A percentile compares a stretch with the other conserved stretches of the same genome.
These are phyloP conservation scores for Brachionichthys hirsutus DNA, from an alignment of 2,113 vertebrate species.

Conservation along the genomic window DNA sequence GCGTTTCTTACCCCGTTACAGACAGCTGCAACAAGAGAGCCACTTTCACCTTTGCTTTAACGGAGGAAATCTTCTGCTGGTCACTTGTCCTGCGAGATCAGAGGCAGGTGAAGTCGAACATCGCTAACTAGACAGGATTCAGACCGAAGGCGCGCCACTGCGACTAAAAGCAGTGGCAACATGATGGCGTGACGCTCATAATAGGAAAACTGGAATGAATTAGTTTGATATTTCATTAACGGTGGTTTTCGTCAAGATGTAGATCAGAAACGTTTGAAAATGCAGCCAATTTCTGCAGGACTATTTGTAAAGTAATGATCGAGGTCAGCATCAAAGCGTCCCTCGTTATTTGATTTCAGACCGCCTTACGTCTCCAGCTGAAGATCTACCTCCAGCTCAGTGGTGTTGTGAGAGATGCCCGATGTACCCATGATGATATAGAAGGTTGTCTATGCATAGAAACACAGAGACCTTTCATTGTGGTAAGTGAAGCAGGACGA, in stretches of 20 bases:
- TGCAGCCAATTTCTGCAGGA: too few relatives aligned
- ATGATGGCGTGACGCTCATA: too few relatives aligned
- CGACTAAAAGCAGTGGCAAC: too few relatives aligned
- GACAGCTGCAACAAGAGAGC: constrained; percentile 87
- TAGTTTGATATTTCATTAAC: too few relatives aligned
- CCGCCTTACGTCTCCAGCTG: constrained; percentile 84
- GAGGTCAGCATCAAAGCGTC: background rate
- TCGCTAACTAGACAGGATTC: too few relatives aligned
- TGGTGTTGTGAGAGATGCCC: constrained; percentile 83
- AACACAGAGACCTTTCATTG: constrained; percentile 3
- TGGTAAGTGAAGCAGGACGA: background rate
- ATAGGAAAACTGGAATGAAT: too few relatives aligned
- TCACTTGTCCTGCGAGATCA: constrained; percentile 85
- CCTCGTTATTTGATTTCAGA: background rate
- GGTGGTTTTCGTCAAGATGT: too few relatives aligned
- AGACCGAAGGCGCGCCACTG: too few relatives aligned
- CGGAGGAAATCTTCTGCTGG: constrained; percentile 74
- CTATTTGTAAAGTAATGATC: background rate
- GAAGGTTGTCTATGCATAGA: constrained; percentile 82
- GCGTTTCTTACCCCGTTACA: constrained; percentile 82
- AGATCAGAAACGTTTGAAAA: too few relatives aligned
- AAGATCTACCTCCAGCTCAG: constrained; percentile 85
- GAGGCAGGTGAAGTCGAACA: constrained; percentile 6
- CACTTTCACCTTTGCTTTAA: constrained; percentile 87
- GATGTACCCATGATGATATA: constrained; percentile 87